Evolutionary conservation across 2,797 vertebrate genomes (phyloP), one percentile per base, ranked within the genome.

Genomic region (Apogon talboti): DNA sequence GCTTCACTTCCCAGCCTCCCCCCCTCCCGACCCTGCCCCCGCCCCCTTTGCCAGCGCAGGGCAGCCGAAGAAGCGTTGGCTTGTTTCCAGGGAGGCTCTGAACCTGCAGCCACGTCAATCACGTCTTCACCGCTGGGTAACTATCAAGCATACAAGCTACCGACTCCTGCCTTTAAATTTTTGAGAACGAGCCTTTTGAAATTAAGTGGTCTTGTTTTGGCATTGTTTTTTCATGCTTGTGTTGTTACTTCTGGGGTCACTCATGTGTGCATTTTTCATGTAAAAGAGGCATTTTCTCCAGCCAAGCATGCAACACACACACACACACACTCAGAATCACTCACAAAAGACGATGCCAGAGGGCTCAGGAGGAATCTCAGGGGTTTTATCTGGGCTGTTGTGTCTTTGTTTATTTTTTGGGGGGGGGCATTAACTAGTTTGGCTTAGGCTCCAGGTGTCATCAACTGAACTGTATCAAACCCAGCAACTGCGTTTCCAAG

Each of bases 61-160:
- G 55, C 68, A 64, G 74, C 83, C 81, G 78, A 74, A 68, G 71
- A 81, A 66, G 77, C 44, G 61, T 91, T 85, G 90, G 85, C 85
- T 83, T 6, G 51, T 81, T 89, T 92, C 84, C 89, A 88, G 65
- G 43, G 84, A 90, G 82, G 72, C 78, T 79, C 64, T 12, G 88
- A 92, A 86, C 87, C 91, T 90, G 87, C 87, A 86, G 85, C 85
- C 85, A 91, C 91, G 84, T 93, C 92, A 72, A 88, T 94, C 93
- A 93, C 92, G 86, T 92, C 93, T 91, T 94, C 93, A 88, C 93
- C 91, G 80, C 91, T 93, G 92, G 92, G 93, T 94, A 92, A 91
- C 64, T 91, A 78, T 83, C 56, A 52, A 62, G 60, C 71, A 38
- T 54, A 44, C 42, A 40, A 6, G 44, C 28, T 21, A 14, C 38